These are phyloP conservation scores for Oryzias curvinotus DNA, from an alignment of 2,113 vertebrate species.

Conservation along the genomic window DNA sequence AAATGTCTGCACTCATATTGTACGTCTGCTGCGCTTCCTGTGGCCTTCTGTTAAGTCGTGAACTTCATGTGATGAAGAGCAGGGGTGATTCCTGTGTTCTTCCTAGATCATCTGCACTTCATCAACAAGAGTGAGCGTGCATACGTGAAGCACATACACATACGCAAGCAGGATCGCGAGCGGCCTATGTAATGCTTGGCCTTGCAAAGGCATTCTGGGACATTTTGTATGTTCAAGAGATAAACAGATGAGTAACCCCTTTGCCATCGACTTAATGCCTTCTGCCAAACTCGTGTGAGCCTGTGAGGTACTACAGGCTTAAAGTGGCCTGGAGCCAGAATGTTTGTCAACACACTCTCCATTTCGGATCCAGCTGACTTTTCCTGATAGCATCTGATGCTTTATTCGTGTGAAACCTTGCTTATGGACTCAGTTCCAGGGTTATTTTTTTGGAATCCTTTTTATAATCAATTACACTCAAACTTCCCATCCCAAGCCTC, in stretches of 20 bases:
- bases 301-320: constrained; percentile 5
- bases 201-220: constrained; percentile 66
- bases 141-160: constrained; percentile 8
- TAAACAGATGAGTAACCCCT: constrained; percentile 63
- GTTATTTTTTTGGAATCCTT: constrained; percentile 23
- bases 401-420: neutral
- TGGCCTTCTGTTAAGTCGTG: neutral
- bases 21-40: neutral
- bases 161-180: constrained; percentile 11
- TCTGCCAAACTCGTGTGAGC: constrained; percentile 71
- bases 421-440: constrained; percentile 1
- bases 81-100: constrained; percentile 12
- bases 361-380: constrained; percentile 1
- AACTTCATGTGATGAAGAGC: constrained; percentile 22
- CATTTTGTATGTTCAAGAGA: constrained; percentile 55
- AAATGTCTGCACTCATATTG: too few relatives aligned
- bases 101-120: constrained; percentile 40
- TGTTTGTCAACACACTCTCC: constrained; percentile 34
- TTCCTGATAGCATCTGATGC: neutral
- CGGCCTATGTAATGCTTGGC: constrained; percentile 53
- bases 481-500: neutral
- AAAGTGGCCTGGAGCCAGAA: constrained; percentile 19
- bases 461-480: neutral
- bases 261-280: constrained; percentile 64
- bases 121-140: constrained; percentile 36